Evolutionary conservation across 1,140 invertebrate genomes (phyloP), one percentile per base, ranked within the genome.

Genomic region (Rhopalosiphum padi): DNA sequence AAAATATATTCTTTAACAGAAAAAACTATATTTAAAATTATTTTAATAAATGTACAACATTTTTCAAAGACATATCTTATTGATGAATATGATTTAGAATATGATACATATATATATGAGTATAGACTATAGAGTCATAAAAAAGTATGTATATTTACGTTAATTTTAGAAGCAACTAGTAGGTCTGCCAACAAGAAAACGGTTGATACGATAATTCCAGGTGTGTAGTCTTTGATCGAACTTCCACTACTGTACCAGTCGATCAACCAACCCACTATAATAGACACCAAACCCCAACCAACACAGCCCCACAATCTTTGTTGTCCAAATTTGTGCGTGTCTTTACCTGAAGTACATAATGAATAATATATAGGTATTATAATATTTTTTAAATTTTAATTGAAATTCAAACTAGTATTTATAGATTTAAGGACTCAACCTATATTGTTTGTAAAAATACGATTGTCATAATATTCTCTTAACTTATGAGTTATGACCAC

Each of bases 291-390:
- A 91, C 98, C 98, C 96, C 97, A 98, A 2, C 98, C 97, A 2
- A 98, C 95, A 1, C 97, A 97, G 5, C 98, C 97, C 96, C 97
- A 99, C 94, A 98, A 96, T 92, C 97, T 96, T 94, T 98, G 98
- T 94, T 97, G 96, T 1, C 98, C 98, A 95, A 98, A 99, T 82
- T 96, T 95, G 82, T 96, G 96, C 51, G 96, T 96, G 87, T 96
- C 96, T 2, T 96, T 95, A 86, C 96, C 96, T 96, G 94, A 53
- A 95, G 95, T 82, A 91, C 25, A 35, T 35, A 41, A 82, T 82
- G 18, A 82, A 82, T 37, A 87, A 43, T 7, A 2, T 41, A 85
- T 43, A 25, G 1, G 22, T 41, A 41, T 11, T 87, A 41, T 87
- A 87, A 87, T 37, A 41, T 46, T 15, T 41, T 46, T n/a, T 15